These are phyloP conservation scores for Hoplias malabaricus DNA, from an alignment of 2,113 vertebrate species.

Conservation along the genomic window DNA sequence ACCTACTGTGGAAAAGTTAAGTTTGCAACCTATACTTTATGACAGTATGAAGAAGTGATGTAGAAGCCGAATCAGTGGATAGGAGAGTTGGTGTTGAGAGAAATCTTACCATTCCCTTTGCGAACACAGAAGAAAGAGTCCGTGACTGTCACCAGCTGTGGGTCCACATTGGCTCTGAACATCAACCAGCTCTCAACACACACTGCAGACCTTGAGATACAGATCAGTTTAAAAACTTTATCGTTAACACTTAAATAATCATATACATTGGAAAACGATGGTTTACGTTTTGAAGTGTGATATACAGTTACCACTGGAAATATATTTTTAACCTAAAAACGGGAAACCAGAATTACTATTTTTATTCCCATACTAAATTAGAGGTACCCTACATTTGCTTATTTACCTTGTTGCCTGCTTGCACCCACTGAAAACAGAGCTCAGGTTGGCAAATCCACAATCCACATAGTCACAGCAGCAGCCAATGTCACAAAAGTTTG, in stretches of 20 bases:
- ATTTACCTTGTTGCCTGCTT: conserved; percentile 56
- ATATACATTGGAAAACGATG: no score
- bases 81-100: no score
- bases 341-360: not conserved
- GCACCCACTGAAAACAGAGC: conserved; percentile 66
- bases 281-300: no score
- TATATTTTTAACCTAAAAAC: no score
- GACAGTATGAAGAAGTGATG: no score
- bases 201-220: conserved; percentile 58
- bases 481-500: conserved; percentile 72
- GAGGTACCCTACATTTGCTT: not conserved
- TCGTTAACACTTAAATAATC: no score
- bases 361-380: not conserved
- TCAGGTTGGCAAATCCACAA: conserved; percentile 64
- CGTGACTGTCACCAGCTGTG: conserved; percentile 62
- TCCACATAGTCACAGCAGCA: conserved; percentile 75
- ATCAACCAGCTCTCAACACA: conserved; percentile 77
- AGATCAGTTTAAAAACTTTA: not conserved
- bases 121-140: conserved; percentile 69
- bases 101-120: conserved; percentile 55
- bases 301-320: no score
- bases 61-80: no score
- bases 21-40: no score
- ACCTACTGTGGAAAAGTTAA: no score
- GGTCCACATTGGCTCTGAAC: conserved; percentile 70